Conservation (phyloP, 92 coral and sea anemone genomes). For the Heliopora coerulea region DNA sequence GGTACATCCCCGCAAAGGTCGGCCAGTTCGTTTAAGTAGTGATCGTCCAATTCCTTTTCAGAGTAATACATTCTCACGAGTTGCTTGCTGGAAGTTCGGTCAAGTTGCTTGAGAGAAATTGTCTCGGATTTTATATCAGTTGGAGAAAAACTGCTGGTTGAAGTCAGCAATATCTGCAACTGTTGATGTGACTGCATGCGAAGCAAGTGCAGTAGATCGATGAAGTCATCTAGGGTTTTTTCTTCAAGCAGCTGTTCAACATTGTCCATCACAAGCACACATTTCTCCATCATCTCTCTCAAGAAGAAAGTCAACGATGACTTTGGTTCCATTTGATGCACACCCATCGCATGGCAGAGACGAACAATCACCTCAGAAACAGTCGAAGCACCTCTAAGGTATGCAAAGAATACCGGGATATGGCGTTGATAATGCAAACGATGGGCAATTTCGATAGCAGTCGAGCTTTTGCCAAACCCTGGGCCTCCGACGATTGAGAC, state of each 20-base stretch:
- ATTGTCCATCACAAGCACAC: conserved; percentile 5
- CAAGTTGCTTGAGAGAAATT: background rate
- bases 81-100: background rate
- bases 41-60: background rate
- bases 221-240: background rate
- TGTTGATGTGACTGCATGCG: background rate
- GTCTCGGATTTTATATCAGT: background rate
- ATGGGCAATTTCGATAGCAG: conserved; percentile 7
- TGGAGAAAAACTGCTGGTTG: background rate
- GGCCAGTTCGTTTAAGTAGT: background rate
- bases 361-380: background rate
- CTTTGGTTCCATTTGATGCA: background rate
- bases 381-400: background rate
- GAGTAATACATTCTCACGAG: background rate
- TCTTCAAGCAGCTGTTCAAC: background rate
- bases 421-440: background rate
- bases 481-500: conserved; percentile 7
- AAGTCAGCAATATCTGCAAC: background rate
- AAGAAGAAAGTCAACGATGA: conserved; percentile 6
- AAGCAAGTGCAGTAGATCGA: background rate
- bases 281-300: background rate
- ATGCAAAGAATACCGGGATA: background rate
- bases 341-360: background rate
- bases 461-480: conserved; percentile 16
- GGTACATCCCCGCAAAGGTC: conserved; percentile 19